Base-by-base conservation (phyloP, 2,888 invertebrate species). In the Drosophila limbata region DNA sequence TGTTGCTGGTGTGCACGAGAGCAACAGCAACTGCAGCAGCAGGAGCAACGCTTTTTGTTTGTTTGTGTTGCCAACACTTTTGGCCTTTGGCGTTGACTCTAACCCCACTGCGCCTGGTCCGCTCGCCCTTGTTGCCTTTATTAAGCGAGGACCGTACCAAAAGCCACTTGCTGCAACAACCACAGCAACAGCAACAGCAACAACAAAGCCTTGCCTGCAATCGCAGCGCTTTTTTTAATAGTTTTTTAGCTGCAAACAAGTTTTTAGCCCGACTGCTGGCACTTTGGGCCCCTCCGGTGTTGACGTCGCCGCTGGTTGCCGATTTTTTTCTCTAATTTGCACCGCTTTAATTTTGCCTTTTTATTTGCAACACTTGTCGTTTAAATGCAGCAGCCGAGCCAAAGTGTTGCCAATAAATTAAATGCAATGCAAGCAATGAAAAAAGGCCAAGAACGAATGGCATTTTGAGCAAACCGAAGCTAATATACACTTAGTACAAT, bases 301-400 rank as follows among this genome's bases (percentile, higher is more conserved):
- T 83, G 84, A 84, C 80, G 85, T 82, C 62, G 73, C 76, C 76
- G 65, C 68, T 65, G 70, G 69, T 76, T 70, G 73, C 57, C 66
- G 60, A 51, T 65, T 73, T 76, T 66, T 74, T 59, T 62, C 71
- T 84, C 85, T 87, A 84, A 85, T 85, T 84, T 84, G 85, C 85
- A 84, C 63, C 82, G 85, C 85, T 87, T 89, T 87, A 87, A 85
- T 89, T 84, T 88, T 89, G 66, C 70, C 75, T 87, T 87, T 85
- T 85, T 89, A 87, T 85, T 85, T 85, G 84, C 89, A 85, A 85
- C 88, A 85, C 88, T 85, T 85, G 89, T 85, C 89, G 85, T 78
- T 88, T 85, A 87, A 85, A 88, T 82, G 85, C 88, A 73, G 73
- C 87, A 77, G 65, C 70, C 66, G 57, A 70, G 64, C 77, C 69